Percentiles rank a stretch among this genome's conserved stretches.
phyloP scores from a whole-genome alignment of 2,888 invertebrate species.

The Trichacis sp. region DNA sequence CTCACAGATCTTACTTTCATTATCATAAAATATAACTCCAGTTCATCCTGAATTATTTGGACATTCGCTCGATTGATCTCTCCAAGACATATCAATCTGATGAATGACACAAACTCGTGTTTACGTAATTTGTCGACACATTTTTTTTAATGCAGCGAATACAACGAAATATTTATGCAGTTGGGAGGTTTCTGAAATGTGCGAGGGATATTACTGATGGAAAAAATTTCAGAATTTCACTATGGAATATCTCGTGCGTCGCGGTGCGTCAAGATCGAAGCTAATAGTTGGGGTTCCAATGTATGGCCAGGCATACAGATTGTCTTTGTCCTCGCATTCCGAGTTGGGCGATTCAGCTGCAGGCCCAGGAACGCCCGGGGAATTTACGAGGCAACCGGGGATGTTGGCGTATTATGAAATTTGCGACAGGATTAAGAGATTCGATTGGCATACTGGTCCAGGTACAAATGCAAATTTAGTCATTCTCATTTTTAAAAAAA shows the following conservation, averaged over 20 bases:
- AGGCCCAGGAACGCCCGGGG: constrained; percentile 84
- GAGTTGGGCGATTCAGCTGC: constrained; percentile 76
- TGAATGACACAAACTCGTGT: too few species aligned
- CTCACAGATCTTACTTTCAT: too few species aligned
- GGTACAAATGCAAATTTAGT: too few species aligned
- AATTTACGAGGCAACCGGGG: constrained; percentile 86
- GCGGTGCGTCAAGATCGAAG: constrained; percentile 84
- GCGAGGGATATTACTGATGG: not conserved
- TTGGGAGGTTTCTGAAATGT: too few species aligned
- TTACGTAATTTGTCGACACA: too few species aligned
- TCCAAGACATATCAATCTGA: too few species aligned
- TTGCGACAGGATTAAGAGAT: constrained; percentile 73
- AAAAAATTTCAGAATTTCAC: constrained; percentile 78
- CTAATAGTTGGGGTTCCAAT: constrained; percentile 85
- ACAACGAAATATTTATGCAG: too few species aligned
- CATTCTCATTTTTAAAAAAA: too few species aligned
- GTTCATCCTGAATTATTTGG: too few species aligned
- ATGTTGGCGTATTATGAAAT: constrained; percentile 91
- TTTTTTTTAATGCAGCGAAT: too few species aligned
- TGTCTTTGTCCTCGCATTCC: constrained; percentile 69
- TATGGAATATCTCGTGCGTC: constrained; percentile 79
- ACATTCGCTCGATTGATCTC: too few species aligned
- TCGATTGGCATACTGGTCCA: constrained; percentile 54
- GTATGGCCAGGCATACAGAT: constrained; percentile 87
- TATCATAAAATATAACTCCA: too few species aligned